Conservation (phyloP, 2,113 vertebrate species). For the Onychostoma macrolepis region DNA sequence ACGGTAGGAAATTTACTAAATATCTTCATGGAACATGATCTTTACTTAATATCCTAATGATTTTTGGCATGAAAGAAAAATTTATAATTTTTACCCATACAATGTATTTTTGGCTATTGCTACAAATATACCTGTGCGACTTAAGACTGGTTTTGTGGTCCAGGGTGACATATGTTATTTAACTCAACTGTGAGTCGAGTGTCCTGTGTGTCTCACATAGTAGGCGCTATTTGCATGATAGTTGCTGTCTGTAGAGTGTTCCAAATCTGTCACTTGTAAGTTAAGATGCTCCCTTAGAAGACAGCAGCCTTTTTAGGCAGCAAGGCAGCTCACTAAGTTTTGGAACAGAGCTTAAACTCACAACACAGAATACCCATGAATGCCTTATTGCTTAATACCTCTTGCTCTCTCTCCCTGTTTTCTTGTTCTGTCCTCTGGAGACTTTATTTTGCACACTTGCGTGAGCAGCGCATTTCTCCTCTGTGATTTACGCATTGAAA, state of each 20-base stretch:
- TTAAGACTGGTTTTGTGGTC: no score
- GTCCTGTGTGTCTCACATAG: not conserved
- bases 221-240: not conserved
- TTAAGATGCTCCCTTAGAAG: not conserved
- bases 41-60: no score
- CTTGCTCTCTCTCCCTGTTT: not conserved
- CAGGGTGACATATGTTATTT: not conserved
- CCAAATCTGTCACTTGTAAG: not conserved
- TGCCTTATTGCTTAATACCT: not conserved
- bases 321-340: not conserved
- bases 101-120: no score
- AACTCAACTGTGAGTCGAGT: not conserved
- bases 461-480: not conserved
- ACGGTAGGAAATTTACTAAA: no score
- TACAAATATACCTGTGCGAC: no score
- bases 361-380: not conserved
- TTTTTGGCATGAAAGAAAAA: no score
- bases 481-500: conserved; percentile 3
- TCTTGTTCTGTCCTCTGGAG: conserved; percentile 15
- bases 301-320: not conserved
- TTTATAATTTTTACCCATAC: no score
- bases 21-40: no score
- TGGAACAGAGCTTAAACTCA: not conserved
- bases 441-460: conserved; percentile 21
- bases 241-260: not conserved